phyloP scores from a whole-genome alignment of 37 sponge, comb jelly and placozoan species.

The Tethya wilhelma region DNA sequence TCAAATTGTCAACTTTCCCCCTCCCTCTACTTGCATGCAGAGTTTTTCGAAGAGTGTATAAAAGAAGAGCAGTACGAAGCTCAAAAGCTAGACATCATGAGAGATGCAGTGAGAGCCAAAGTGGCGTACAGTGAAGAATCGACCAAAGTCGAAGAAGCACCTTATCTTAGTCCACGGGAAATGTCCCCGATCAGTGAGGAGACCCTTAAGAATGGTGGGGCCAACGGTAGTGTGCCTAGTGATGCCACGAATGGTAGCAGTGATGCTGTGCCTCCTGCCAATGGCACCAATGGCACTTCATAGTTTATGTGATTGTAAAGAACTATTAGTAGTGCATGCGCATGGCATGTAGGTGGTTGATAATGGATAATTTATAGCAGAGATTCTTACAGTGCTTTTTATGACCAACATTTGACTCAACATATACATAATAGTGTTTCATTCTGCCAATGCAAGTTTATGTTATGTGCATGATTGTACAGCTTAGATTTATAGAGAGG shows the following conservation, averaged over 20 bases:
- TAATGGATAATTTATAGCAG: too few species aligned
- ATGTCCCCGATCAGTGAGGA: background rate
- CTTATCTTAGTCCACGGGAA: background rate
- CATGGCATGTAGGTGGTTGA: too few species aligned
- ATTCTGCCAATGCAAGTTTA: too few species aligned
- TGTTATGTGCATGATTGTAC: too few species aligned
- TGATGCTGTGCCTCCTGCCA: background rate
- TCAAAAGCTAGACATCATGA: conserved; percentile 88
- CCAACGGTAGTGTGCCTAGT: background rate
- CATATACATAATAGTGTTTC: too few species aligned
- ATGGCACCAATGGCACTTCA: background rate
- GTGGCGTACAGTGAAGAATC: conserved; percentile 5
- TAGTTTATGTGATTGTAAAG: too few species aligned
- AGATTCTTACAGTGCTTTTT: too few species aligned
- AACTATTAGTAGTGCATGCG: background rate
- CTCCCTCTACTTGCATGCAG: conserved; percentile 22
- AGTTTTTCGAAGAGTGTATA: conserved; percentile 94
- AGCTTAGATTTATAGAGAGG: too few species aligned
- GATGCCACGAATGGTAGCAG: background rate
- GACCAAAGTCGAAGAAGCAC: background rate
- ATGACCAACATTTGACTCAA: too few species aligned
- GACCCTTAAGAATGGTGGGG: background rate
- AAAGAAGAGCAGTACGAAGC: conserved; percentile 91
- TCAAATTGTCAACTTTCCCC: background rate
- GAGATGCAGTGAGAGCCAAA: conserved; percentile 84